These are phyloP conservation scores for Brachynemurus nebulosus DNA, from an alignment of 2,888 invertebrate genomes.

Conservation along the genomic window DNA sequence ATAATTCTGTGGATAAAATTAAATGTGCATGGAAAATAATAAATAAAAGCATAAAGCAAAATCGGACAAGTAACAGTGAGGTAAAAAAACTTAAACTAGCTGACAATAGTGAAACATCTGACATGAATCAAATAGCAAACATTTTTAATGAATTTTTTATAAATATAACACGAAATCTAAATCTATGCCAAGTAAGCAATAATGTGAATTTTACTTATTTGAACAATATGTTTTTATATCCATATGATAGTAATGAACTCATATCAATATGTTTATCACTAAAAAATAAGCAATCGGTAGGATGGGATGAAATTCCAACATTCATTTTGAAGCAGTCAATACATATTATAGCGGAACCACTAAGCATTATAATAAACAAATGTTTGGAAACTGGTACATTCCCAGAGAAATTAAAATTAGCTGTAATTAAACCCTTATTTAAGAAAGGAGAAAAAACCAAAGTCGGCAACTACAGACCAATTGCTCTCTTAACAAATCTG, in stretches of 20 bases:
- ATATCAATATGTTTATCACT: not conserved
- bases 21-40: not conserved
- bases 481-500: not conserved
- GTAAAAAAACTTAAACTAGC: not conserved
- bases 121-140: not conserved
- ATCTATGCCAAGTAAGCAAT: too few relatives aligned
- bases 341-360: not conserved
- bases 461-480: not conserved
- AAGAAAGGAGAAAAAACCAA: not conserved
- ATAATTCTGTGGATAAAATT: not conserved
- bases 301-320: slow-evolving; percentile 1
- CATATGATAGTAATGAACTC: too few relatives aligned
- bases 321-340: not conserved
- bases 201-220: too few relatives aligned
- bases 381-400: not conserved
- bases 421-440: not conserved
- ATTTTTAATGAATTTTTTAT: not conserved
- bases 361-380: not conserved
- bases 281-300: not conserved
- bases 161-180: too few relatives aligned
- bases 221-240: too few relatives aligned
- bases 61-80: not conserved
- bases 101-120: not conserved
- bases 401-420: not conserved
- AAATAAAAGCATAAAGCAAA: not conserved